phyloP scores from a whole-genome alignment of 2,888 invertebrate species.

The Bombylius discolor region DNA sequence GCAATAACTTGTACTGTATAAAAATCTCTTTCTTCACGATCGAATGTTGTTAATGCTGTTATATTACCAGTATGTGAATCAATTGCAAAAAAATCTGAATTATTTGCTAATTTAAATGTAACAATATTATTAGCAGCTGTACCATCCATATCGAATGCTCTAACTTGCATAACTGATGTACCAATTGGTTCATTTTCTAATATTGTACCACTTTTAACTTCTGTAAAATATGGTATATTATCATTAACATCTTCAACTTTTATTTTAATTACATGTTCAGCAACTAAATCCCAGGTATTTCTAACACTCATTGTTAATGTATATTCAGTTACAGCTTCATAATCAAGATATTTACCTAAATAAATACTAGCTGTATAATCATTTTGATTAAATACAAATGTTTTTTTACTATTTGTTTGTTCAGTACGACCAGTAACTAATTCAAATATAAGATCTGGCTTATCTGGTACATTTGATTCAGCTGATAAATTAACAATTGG shows the following conservation, averaged over 20 bases:
- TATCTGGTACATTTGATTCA: conserved; percentile 64
- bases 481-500: conserved; percentile 60
- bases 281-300: conserved; percentile 67
- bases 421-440: conserved; percentile 70
- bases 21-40: conserved; percentile 70
- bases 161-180: conserved; percentile 71
- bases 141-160: conserved; percentile 77
- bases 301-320: conserved; percentile 69
- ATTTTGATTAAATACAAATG: conserved; percentile 54
- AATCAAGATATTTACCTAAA: conserved; percentile 65
- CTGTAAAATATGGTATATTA: conserved; percentile 75
- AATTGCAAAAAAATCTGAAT: conserved; percentile 65
- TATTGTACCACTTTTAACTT: conserved; percentile 67
- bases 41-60: conserved; percentile 67
- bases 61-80: conserved; percentile 79
- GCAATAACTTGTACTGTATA: conserved; percentile 87
- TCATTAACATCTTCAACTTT: conserved; percentile 81
- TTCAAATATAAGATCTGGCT: conserved; percentile 63
- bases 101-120: conserved; percentile 57
- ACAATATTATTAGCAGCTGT: conserved; percentile 73
- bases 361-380: conserved; percentile 61
- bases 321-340: conserved; percentile 72
- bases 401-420: conserved; percentile 72
- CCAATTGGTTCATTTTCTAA: conserved; percentile 73
- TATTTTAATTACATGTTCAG: conserved; percentile 65